Conservation (phyloP, 2,888 invertebrate species). For the Pherbina coryleti region DNA sequence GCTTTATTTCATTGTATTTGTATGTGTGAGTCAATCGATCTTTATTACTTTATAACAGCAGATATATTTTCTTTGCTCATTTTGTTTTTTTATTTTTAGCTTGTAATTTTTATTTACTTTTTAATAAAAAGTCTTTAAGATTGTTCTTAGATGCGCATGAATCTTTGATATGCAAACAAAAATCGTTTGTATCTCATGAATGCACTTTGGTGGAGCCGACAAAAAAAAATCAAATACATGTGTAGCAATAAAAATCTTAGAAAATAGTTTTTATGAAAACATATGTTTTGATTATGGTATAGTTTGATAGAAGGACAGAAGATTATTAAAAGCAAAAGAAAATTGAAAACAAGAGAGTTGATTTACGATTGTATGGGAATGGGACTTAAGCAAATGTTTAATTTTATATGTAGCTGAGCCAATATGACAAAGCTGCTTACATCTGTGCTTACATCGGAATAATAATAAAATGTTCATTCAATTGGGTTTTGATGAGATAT, state of each 20-base stretch:
- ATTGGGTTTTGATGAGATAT: no score
- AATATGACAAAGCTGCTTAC: no score
- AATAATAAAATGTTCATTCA: no score
- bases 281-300: constrained; percentile 14
- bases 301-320: background rate
- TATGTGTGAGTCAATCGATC: constrained; percentile 46
- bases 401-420: no score
- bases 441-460: no score
- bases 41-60: constrained; percentile 54
- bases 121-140: constrained; percentile 10
- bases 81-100: background rate
- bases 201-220: constrained; percentile 18
- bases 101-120: constrained; percentile 13
- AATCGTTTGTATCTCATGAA: constrained; percentile 7
- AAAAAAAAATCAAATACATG: background rate
- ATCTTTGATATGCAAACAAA: background rate
- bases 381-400: no score
- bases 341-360: background rate
- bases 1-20: background rate
- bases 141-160: constrained; percentile 6
- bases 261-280: background rate
- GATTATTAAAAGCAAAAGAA: background rate
- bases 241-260: background rate
- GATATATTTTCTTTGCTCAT: constrained; percentile 4
- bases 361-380: background rate